Base-by-base conservation (phyloP, 2,888 invertebrate species). In the Amphiduros pacificus region DNA sequence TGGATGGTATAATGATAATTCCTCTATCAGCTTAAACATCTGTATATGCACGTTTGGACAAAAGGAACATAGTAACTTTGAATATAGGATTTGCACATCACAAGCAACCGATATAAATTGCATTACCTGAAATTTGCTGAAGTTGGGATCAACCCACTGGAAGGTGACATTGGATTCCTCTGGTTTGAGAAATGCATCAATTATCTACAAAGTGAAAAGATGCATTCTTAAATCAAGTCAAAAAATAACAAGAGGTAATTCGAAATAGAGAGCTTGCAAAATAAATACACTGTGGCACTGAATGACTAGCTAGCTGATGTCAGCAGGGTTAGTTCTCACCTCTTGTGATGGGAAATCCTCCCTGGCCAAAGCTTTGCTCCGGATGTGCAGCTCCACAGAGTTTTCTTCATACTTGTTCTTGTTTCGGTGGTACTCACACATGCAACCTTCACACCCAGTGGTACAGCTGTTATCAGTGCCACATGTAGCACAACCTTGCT, bases 161-260 rank as follows among this genome's bases (percentile, higher is more conserved):
- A 56, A 29, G 5, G 17, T 28, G 11, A 14, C 17, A 2, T 26
- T 22, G 5, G 48, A 48, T 3, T 11, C 28, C 2, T 6, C 2
- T 2, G 56, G 56, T 4, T 44, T 9, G 20, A 56, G 56, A 48
- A 56, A 56, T 14, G 48, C 56, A 27, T 56, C 48, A 6, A 56
- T 27, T 9, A 56, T 31, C 56, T 56, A 24, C 6, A 48, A 11
- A 24, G 20, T 2, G 48, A 56, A 2, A 56, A 6, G 44, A 17
- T 20, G 24, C 14, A 55, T n/a, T n/a, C n/a, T n/a, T n/a, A n/a
- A n/a, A n/a, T n/a, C n/a, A n/a, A n/a, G n/a, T n/a, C n/a, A n/a
- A n/a, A n/a, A n/a, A n/a, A n/a, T n/a, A n/a, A n/a, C 36, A 36
- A 11, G 9, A 36, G 36, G 36, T 36, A 36, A 36, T 36, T 11